A percentile compares a stretch with the other conserved stretches of the same genome.
These are phyloP conservation scores for Sylvilagus bachmani DNA, from an alignment of 2,113 vertebrate genomes.

Conservation along the genomic window DNA sequence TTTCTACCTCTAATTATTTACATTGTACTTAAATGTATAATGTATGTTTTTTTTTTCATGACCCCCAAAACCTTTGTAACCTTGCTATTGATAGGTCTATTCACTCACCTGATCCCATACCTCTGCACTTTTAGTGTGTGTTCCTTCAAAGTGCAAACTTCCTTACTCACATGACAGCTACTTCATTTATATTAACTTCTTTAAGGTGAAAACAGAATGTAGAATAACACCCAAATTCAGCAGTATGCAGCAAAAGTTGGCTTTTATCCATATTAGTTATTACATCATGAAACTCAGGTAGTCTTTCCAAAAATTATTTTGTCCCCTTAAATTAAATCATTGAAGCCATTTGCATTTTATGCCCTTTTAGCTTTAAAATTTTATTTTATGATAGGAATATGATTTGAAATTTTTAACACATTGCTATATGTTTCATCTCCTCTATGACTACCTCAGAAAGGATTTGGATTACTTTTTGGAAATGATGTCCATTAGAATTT, in stretches of 20 bases:
- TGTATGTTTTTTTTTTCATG: neutral
- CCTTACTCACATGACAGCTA: neutral
- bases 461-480: neutral
- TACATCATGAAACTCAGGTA: neutral
- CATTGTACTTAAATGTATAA: neutral
- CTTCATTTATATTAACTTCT: neutral
- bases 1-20: neutral
- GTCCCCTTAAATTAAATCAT: conserved; percentile 25
- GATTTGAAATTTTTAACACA: conserved; percentile 24
- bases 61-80: neutral
- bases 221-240: neutral
- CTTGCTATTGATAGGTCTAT: fast-evolving
- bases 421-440: neutral
- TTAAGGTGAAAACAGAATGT: neutral
- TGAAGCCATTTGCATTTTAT: neutral
- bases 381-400: neutral
- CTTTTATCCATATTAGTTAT: neutral
- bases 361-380: neutral
- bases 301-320: conserved; percentile 1
- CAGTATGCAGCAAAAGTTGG: neutral
- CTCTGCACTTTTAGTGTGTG: neutral
- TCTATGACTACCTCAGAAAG: neutral
- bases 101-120: neutral
- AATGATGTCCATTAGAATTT: conserved; percentile 16
- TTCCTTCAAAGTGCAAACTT: neutral